phyloP scores from a whole-genome alignment of 2,113 vertebrate species.

The Theristicus caerulescens region DNA sequence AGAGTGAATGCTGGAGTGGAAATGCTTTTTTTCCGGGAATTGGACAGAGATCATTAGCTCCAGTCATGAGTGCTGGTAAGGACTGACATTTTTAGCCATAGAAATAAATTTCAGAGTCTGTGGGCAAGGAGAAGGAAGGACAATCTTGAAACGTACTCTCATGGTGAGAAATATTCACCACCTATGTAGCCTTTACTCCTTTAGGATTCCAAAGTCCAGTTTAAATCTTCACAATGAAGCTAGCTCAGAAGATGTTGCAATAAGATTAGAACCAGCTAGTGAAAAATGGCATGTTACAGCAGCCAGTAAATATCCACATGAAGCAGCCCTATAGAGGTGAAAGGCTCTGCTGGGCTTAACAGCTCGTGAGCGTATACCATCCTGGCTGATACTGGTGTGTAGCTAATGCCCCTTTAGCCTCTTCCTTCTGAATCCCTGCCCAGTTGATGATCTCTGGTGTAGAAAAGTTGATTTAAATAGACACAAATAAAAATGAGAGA shows the following conservation, averaged over 20 bases:
- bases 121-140: not conserved
- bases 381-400: not conserved
- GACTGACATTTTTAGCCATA: not conserved
- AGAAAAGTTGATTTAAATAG: not conserved
- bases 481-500: not conserved
- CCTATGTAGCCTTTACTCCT: not conserved
- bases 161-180: not conserved
- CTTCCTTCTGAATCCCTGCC: not conserved
- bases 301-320: not conserved
- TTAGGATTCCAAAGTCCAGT: not conserved
- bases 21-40: not conserved
- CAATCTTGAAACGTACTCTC: not conserved
- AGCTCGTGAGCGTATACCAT: not conserved
- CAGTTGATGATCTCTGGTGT: not conserved
- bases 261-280: not conserved
- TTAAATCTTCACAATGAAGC: not conserved
- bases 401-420: not conserved
- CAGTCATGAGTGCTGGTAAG: not conserved
- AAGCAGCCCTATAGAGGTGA: not conserved
- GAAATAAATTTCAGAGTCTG: not conserved
- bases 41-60: not conserved
- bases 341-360: not conserved
- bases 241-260: not conserved
- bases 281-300: not conserved
- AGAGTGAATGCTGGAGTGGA: not conserved